Evolutionary conservation across 2,888 invertebrate species (phyloP).

Genomic region (Acanthosepion pharaonis): DNA sequence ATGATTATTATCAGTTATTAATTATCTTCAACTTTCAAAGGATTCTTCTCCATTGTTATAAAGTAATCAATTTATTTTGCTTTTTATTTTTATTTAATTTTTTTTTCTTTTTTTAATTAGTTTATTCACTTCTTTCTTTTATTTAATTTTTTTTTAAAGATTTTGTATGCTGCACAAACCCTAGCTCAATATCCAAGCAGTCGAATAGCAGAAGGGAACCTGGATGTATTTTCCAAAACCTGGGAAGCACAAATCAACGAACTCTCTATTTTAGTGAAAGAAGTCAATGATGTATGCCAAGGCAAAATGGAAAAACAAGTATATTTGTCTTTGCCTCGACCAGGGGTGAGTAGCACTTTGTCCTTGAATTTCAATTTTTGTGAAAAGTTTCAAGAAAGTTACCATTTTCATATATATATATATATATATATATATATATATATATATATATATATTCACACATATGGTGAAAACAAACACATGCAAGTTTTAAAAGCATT

Average conservation of each 20-base stretch:
- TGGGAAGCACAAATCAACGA: constrained; percentile 95
- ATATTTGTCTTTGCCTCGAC: constrained; percentile 94
- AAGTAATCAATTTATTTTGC: neutral
- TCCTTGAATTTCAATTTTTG: too few species aligned
- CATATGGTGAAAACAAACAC: too few species aligned
- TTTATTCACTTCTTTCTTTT: neutral
- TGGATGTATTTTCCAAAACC: constrained; percentile 81
- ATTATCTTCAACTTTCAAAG: neutral
- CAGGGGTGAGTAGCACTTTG: constrained; percentile 82
- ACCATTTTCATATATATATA: too few species aligned
- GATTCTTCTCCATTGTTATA: neutral
- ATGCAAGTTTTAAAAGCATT: too few species aligned
- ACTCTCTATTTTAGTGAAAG: constrained; percentile 90
- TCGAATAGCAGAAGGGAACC: constrained; percentile 96
- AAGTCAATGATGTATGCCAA: constrained; percentile 84
- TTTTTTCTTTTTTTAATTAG: neutral
- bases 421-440: too few species aligned
- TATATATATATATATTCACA: too few species aligned
- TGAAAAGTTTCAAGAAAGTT: too few species aligned
- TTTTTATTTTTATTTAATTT: neutral
- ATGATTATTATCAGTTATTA: neutral
- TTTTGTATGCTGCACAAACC: constrained; percentile 93
- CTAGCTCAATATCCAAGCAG: constrained; percentile 92
- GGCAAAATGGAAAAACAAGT: constrained; percentile 85
- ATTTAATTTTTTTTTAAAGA: constrained; percentile 72